Conservation (phyloP, 2,888 invertebrate species). For the Hemicrepidius hirtus region DNA sequence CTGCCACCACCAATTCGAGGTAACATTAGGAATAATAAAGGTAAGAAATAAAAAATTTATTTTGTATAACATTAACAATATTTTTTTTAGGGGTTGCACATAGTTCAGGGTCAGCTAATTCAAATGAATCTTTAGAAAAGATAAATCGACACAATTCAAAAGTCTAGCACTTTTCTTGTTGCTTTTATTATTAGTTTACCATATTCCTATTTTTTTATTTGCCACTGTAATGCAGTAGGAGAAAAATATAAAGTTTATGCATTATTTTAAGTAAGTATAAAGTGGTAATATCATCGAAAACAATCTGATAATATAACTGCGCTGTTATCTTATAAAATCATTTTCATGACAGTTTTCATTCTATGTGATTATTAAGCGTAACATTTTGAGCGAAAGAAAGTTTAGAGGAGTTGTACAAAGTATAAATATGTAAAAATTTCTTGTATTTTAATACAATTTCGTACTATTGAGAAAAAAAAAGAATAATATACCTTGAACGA, state of each 20-base stretch:
- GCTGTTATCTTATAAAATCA: not conserved
- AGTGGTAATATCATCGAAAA: not conserved
- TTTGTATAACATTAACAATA: not conserved
- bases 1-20: slow-evolving; percentile 56
- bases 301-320: not conserved
- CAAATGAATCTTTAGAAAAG: slow-evolving; percentile 75
- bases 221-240: slow-evolving; percentile 7
- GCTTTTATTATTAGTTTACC: slow-evolving; percentile 55
- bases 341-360: not conserved
- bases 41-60: slow-evolving; percentile 51
- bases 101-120: slow-evolving; percentile 78
- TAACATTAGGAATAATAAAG: slow-evolving; percentile 66
- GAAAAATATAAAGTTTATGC: not conserved
- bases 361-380: not conserved
- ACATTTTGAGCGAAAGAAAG: not conserved
- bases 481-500: too few relatives aligned
- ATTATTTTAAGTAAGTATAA: not conserved
- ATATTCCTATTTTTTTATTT: slow-evolving; percentile 26
- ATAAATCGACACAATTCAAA: slow-evolving; percentile 66
- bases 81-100: slow-evolving; percentile 70
- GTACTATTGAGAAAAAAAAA: slow-evolving; percentile 2
- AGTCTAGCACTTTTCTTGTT: slow-evolving; percentile 62
- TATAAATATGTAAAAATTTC: slow-evolving; percentile 49
- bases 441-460: slow-evolving; percentile 37
- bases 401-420: slow-evolving; percentile 42